Conservation (phyloP, 2,113 vertebrate genomes). For the Grammomys surdaster region DNA sequence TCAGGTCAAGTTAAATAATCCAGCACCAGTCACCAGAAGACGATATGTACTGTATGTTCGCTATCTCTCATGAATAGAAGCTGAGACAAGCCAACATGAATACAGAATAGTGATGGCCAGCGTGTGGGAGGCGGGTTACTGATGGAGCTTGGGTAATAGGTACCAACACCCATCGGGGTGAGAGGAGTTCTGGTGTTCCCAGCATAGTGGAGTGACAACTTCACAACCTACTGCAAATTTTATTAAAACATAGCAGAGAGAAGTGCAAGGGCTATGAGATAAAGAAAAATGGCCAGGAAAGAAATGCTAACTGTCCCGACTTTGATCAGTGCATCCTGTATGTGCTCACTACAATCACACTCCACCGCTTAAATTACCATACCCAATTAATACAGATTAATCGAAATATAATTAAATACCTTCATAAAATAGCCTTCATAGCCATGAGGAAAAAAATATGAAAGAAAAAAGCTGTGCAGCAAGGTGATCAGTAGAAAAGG, state of each 20-base stretch:
- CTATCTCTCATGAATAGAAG: no score
- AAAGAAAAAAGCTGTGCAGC: not conserved
- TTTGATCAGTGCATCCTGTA: not conserved
- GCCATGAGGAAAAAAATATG: not conserved
- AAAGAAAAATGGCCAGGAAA: not conserved
- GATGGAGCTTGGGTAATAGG: no score
- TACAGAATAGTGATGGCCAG: not conserved
- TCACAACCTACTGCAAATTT: not conserved
- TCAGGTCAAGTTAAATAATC: not conserved
- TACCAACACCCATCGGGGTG: fast-evolving
- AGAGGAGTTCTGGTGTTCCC: not conserved
- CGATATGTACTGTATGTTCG: not conserved
- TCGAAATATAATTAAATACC: not conserved
- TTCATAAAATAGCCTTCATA: not conserved
- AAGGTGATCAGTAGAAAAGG: not conserved
- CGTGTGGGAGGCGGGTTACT: not conserved
- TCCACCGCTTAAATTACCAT: not conserved
- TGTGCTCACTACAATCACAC: not conserved
- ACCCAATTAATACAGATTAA: not conserved
- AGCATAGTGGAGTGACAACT: not conserved
- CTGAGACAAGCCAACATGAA: not conserved
- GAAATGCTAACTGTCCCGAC: not conserved
- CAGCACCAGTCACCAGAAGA: not conserved
- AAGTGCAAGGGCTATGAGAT: not conserved
- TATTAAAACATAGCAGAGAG: not conserved